Base-by-base conservation (phyloP, 1,140 invertebrate species). In the Goniozus legneri region DNA sequence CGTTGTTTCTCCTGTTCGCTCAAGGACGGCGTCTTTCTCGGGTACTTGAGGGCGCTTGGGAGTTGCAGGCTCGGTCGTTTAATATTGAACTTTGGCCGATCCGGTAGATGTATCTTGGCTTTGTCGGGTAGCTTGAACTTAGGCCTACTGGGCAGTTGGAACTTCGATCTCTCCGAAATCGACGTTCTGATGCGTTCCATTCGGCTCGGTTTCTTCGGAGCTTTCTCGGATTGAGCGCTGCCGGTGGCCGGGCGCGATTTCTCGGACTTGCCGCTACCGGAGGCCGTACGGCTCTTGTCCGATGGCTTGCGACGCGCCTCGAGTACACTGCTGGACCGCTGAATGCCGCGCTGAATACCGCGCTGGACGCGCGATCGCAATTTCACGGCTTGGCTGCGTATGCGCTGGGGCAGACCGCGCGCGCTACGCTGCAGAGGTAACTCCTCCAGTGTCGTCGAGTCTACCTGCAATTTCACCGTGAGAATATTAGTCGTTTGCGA, bases 381-480 rank as follows among this genome's bases (percentile, higher is more conserved):
- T 44, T 71, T 73, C 3, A 60, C 72, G 16, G 75, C 75, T 15
- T 77, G 72, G 3, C 40, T 67, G 3, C 73, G 73, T 2, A 78
- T 31, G 1, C 65, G 62, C 19, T 71, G 60, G 8, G 75, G 73
- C 14, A 78, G 27, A 20, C 68, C 65, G 0, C 56, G 59, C 7
- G 63, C 54, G 22, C 62, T 82, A 47, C 79, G 76, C 53, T 80
- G 79, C 8, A 82, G 65, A 0, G 83, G 82, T 45, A 84, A 65
- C 48, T 85, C 80, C 64, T 84, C 83, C 37, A 84, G 71, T 21
- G 76, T 78, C 32, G 79, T 80, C 14, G 82, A 81, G 65, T 86
- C 83, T 42, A 84, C 78, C 69, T 75, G 54, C 24, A 60, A 52
- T 43, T n/a, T n/a, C n/a, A n/a, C n/a, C n/a, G n/a, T n/a, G n/a